Conservation (phyloP, 2,113 vertebrate genomes). For the Numida meleagris region DNA sequence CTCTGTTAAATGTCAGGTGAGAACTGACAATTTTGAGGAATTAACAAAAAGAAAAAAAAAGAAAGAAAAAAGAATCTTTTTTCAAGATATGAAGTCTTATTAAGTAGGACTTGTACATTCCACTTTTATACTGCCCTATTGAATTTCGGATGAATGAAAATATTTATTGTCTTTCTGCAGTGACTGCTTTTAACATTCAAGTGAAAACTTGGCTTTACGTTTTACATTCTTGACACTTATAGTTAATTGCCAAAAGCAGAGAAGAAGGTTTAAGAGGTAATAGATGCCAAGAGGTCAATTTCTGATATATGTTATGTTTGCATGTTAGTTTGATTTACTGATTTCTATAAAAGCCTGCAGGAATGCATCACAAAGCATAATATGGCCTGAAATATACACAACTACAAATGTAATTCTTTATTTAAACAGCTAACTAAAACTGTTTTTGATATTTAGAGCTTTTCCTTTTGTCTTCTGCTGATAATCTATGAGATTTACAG, state of each 20-base stretch:
- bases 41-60: neutral
- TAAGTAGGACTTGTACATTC: neutral
- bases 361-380: neutral
- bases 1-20: neutral
- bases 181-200: neutral
- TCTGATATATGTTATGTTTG: neutral
- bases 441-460: rapidly evolving
- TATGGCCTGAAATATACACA: neutral
- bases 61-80: neutral
- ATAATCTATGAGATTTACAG: neutral
- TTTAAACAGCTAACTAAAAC: neutral
- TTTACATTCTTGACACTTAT: neutral
- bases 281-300: neutral
- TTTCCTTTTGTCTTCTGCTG: neutral
- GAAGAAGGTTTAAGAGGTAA: neutral
- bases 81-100: neutral
- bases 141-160: neutral
- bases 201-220: neutral
- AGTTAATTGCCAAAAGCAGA: neutral
- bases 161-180: neutral
- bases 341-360: neutral
- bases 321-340: neutral
- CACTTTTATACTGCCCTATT: neutral
- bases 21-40: neutral
- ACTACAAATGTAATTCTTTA: neutral